A percentile compares a stretch with the other conserved stretches of the same genome.
phyloP scores from a whole-genome alignment of 2,797 vertebrate genomes.

The Kryptolebias ocellatus region DNA sequence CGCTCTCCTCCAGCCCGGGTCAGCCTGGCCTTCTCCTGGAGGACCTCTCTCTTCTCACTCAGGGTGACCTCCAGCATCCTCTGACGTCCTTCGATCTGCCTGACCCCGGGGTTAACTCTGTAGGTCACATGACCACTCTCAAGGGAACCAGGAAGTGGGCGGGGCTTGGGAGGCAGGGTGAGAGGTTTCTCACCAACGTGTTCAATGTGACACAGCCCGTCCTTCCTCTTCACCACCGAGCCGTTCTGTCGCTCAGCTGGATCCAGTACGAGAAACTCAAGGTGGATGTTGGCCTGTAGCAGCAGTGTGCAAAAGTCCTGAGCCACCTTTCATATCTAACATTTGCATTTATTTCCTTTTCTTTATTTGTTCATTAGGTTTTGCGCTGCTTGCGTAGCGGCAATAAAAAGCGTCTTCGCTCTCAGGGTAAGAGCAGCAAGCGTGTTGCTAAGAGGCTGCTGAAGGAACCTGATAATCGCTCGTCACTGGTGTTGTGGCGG shows the following conservation, averaged over 20 bases:
- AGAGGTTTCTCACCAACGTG: conserved; percentile 88
- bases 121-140: conserved; percentile 86
- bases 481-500: conserved; percentile 87
- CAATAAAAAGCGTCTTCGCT: conserved; percentile 88
- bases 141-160: conserved; percentile 68
- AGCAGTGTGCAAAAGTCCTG: neutral
- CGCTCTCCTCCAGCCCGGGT: conserved; percentile 66
- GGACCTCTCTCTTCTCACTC: conserved; percentile 83
- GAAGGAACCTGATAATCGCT: conserved; percentile 91
- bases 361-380: conserved; percentile 76
- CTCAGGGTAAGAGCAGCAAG: conserved; percentile 91
- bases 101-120: conserved; percentile 77
- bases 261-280: conserved; percentile 92
- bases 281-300: conserved; percentile 70
- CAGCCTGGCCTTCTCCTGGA: conserved; percentile 85
- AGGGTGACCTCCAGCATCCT: conserved; percentile 77
- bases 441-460: conserved; percentile 91
- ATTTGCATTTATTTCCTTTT: neutral
- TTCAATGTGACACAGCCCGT: conserved; percentile 83
- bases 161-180: conserved; percentile 88
- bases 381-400: conserved; percentile 80
- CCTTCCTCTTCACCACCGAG: conserved; percentile 81
- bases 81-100: conserved; percentile 79
- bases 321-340: neutral
- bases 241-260: conserved; percentile 84